These are phyloP conservation scores for Callyntrura guangdongensis DNA, from an alignment of 2,888 invertebrate species.

Conservation along the genomic window DNA sequence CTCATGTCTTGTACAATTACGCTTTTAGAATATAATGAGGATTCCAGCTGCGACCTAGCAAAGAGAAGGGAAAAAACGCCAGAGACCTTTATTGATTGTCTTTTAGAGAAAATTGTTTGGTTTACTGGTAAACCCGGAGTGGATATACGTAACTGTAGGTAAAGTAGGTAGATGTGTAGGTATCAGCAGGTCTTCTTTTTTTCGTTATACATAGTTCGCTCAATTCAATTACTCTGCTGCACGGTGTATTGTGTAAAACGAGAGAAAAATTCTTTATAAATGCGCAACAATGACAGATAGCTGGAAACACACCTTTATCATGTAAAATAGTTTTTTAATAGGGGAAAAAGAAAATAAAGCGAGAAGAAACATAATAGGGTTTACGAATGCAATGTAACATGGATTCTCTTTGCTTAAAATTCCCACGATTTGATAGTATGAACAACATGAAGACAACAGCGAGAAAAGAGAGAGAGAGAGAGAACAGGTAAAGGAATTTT, in stretches of 20 bases:
- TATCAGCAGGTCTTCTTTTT: not conserved
- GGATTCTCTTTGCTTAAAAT: slow-evolving; percentile 39
- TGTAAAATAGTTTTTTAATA: slow-evolving; percentile 33
- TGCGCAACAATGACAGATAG: slow-evolving; percentile 37
- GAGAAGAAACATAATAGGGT: not conserved
- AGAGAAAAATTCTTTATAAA: slow-evolving; percentile 5
- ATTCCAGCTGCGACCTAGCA: slow-evolving; percentile 31
- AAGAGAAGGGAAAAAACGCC: not conserved
- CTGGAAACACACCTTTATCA: slow-evolving; percentile 64
- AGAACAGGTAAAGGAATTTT: not conserved
- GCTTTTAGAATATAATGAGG: slow-evolving; percentile 43
- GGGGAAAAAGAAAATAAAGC: not conserved
- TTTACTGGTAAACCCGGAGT: too few relatives aligned
- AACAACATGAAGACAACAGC: not conserved
- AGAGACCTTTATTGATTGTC: not conserved
- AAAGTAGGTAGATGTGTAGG: too few relatives aligned
- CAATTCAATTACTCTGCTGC: not conserved
- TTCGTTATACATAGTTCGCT: not conserved
- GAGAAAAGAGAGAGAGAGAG: not conserved
- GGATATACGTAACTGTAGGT: too few relatives aligned
- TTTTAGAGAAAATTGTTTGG: too few relatives aligned
- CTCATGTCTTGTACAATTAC: slow-evolving; percentile 47
- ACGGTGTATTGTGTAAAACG: slow-evolving; percentile 1
- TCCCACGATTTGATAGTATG: slow-evolving; percentile 53
- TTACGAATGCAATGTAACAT: not conserved